Evolutionary conservation across 1,140 invertebrate genomes (phyloP).

Genomic region (Aphaenogaster ashmeadi): DNA sequence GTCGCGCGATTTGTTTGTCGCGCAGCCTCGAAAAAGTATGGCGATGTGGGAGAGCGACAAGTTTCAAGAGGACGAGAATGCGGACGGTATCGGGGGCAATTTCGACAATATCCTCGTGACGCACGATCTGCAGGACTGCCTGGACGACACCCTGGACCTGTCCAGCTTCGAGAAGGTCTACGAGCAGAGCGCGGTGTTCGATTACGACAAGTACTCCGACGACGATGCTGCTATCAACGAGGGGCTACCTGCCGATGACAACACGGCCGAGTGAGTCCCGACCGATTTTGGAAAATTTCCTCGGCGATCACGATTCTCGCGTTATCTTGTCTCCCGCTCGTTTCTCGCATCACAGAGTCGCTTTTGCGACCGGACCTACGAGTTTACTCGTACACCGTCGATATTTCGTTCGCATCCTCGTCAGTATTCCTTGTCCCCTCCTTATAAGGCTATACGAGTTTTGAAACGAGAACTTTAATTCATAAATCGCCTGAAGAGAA

Average conservation of each 20-base stretch:
- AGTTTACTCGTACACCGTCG: not conserved
- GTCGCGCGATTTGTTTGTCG: conserved; percentile 73
- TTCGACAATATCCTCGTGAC: conserved; percentile 86
- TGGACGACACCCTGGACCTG: conserved; percentile 88
- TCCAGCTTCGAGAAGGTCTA: conserved; percentile 87
- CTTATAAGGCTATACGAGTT: conserved; percentile 83
- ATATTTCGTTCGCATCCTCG: conserved; percentile 44
- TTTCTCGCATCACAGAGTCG: not conserved
- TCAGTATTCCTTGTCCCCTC: conserved; percentile 68
- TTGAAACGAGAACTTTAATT: conserved; percentile 79
- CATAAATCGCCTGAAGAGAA: not conserved
- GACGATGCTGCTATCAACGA: conserved; percentile 82
- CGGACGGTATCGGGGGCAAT: conserved; percentile 78
- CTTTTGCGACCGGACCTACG: conserved; percentile 1
- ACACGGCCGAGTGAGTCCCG: conserved; percentile 79
- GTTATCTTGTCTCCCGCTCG: no score
- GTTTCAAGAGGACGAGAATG: conserved; percentile 79
- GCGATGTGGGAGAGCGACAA: conserved; percentile 85
- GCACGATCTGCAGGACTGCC: conserved; percentile 88
- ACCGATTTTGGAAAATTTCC: not conserved
- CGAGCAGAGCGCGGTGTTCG: conserved; percentile 84
- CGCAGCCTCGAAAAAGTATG: conserved; percentile 82
- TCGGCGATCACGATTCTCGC: not conserved
- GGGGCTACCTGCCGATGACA: conserved; percentile 81
- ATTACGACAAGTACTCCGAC: conserved; percentile 82